Conservation (phyloP, 2,888 invertebrate species). For the Leucoma salicis region DNA sequence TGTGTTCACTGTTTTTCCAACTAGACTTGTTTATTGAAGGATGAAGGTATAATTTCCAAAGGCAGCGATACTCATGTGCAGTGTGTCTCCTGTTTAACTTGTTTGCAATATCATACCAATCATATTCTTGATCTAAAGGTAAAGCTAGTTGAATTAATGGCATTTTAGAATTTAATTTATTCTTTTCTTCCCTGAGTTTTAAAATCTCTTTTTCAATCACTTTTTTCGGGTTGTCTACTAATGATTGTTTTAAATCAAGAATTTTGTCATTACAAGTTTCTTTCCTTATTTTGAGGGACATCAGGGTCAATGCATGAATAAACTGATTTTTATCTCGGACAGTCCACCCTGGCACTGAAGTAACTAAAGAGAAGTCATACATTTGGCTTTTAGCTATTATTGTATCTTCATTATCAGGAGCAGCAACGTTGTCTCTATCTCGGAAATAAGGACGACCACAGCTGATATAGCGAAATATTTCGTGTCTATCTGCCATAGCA, state of each 20-base stretch:
- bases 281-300: slow-evolving; percentile 45
- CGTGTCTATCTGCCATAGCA: slow-evolving; percentile 23
- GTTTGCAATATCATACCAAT: slow-evolving; percentile 82
- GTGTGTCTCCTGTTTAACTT: slow-evolving; percentile 80
- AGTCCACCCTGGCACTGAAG: slow-evolving; percentile 78
- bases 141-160: slow-evolving; percentile 51
- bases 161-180: slow-evolving; percentile 34
- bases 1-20: slow-evolving; percentile 59
- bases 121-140: slow-evolving; percentile 70
- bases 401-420: slow-evolving; percentile 84
- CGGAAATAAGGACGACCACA: slow-evolving; percentile 87
- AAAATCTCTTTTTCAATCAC: slow-evolving; percentile 31
- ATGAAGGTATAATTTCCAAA: slow-evolving; percentile 88
- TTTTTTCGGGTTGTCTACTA: background rate
- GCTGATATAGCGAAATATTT: slow-evolving; percentile 49
- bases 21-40: slow-evolving; percentile 83
- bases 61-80: slow-evolving; percentile 83
- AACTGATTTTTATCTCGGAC: slow-evolving; percentile 80
- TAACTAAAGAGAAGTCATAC: slow-evolving; percentile 71
- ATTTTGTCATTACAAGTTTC: slow-evolving; percentile 44
- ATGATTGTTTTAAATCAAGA: slow-evolving; percentile 30
- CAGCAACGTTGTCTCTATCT: slow-evolving; percentile 75
- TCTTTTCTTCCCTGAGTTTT: slow-evolving; percentile 38
- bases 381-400: slow-evolving; percentile 57
- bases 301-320: slow-evolving; percentile 67